Percentiles rank a stretch among this genome's conserved stretches.
Evolutionary conservation across 2,888 invertebrate species (phyloP).

Genomic region (Parascotia fuliginaria): DNA sequence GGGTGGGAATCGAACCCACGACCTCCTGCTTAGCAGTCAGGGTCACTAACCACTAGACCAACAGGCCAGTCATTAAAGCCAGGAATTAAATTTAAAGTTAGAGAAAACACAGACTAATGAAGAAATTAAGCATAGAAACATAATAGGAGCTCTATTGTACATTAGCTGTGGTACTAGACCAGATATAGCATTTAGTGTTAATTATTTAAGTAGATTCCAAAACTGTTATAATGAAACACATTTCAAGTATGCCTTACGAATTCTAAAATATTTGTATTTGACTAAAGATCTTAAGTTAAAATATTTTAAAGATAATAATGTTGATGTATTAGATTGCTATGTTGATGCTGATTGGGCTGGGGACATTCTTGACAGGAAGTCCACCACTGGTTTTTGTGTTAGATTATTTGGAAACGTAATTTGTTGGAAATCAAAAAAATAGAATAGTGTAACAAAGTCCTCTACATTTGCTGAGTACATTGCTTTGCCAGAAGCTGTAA

Average conservation of each 20-base stretch:
- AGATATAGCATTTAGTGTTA: conserved; percentile 11
- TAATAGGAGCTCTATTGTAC: conserved; percentile 6
- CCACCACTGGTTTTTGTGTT: background rate
- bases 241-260: conserved; percentile 22
- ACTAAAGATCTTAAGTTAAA: conserved; percentile 18
- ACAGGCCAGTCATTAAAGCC: too few species aligned
- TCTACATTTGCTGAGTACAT: conserved; percentile 1
- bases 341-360: conserved; percentile 14
- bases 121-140: background rate
- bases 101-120: background rate
- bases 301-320: conserved; percentile 19
- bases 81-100: background rate
- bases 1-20: too few species aligned
- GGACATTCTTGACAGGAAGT: background rate
- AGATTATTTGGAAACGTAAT: conserved; percentile 1
- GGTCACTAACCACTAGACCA: too few species aligned
- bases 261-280: conserved; percentile 27
- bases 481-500: conserved; percentile 11
- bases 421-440: background rate
- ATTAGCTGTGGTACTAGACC: conserved; percentile 18
- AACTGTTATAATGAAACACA: conserved; percentile 17
- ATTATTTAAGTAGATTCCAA: conserved; percentile 22
- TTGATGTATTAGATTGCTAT: conserved; percentile 21
- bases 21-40: too few species aligned
- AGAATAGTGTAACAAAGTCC: background rate